Conservation (phyloP, 1,140 invertebrate genomes). For the Coenobita brevimanus region DNA sequence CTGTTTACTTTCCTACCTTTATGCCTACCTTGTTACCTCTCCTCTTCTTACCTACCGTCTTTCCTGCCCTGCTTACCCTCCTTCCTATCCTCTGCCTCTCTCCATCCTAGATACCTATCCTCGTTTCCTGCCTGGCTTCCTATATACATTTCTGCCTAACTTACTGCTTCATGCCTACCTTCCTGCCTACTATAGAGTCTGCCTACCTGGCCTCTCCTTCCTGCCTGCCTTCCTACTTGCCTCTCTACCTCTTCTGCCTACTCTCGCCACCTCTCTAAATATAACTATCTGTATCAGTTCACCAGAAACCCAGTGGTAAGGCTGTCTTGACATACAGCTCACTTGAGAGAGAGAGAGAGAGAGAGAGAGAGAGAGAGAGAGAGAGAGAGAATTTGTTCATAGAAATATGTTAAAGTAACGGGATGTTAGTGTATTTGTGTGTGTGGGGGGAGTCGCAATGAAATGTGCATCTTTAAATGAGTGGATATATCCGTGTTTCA, state of each 20-base stretch:
- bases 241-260: too few species aligned
- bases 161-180: too few species aligned
- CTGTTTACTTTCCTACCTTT: not conserved
- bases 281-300: not conserved
- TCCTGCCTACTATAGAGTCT: not conserved
- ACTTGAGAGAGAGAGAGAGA: not conserved
- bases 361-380: not conserved
- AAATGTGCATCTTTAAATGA: not conserved
- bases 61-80: too few species aligned
- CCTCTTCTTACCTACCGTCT: too few species aligned
- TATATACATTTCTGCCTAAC: not conserved
- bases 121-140: not conserved
- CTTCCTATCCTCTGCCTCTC: too few species aligned
- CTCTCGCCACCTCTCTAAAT: too few species aligned
- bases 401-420: too few species aligned
- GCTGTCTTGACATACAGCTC: not conserved
- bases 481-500: conserved; percentile 4
- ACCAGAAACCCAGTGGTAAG: too few species aligned
- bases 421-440: too few species aligned
- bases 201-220: not conserved
- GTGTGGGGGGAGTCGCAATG: not conserved
- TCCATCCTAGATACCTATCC: too few species aligned
- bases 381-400: too few species aligned
- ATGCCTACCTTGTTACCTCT: not conserved
- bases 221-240: not conserved